Percentiles rank a stretch among this genome's conserved stretches.
phyloP scores from a whole-genome alignment of 2,888 invertebrate species.

The Phengaris arion region DNA sequence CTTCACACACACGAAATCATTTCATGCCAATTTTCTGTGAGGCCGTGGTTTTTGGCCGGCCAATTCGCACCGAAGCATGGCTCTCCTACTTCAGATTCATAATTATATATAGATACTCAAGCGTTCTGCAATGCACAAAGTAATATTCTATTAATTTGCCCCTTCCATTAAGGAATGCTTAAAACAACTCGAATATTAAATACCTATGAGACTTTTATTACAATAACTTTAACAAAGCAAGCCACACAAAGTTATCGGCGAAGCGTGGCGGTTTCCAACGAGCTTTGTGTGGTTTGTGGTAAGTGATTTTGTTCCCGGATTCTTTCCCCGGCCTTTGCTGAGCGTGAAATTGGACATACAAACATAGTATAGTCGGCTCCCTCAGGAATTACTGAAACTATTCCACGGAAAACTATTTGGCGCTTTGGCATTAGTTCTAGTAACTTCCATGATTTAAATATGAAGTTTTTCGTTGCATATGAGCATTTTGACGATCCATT shows the following conservation, averaged over 20 bases:
- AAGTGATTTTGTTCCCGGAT: slow-evolving; percentile 54
- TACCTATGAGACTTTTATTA: background rate
- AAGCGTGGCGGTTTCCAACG: slow-evolving; percentile 28
- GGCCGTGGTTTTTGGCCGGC: no score
- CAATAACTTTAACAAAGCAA: slow-evolving; percentile 11
- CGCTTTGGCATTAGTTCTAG: background rate
- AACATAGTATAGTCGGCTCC: slow-evolving; percentile 47
- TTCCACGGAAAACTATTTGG: slow-evolving; percentile 27
- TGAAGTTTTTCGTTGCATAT: background rate
- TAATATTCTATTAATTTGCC: no score
- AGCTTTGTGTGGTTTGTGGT: slow-evolving; percentile 36
- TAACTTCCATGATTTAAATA: background rate
- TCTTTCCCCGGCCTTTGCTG: slow-evolving; percentile 53
- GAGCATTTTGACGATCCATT: no score
- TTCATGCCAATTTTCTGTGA: no score
- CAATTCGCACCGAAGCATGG: no score
- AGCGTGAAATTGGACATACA: slow-evolving; percentile 70
- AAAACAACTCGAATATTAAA: no score
- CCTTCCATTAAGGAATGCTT: no score
- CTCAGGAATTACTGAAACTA: slow-evolving; percentile 35
- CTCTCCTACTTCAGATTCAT: no score
- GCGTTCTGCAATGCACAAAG: no score
- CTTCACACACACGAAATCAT: no score
- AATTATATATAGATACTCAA: no score
- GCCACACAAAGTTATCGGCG: background rate